Conservation (phyloP, 2,113 vertebrate genomes). For the Chroicocephalus ridibundus region DNA sequence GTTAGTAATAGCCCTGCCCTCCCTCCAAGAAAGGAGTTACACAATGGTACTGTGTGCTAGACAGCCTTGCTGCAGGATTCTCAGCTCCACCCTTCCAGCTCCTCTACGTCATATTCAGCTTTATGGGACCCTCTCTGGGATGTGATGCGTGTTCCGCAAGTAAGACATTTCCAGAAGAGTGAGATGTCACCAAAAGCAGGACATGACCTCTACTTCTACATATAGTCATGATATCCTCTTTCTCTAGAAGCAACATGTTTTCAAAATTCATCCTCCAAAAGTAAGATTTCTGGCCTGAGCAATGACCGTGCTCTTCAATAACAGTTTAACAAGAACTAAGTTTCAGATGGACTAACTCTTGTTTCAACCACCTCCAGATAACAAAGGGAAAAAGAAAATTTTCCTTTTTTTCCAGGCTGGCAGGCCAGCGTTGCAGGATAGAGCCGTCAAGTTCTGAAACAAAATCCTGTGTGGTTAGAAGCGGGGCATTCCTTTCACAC, state of each 20-base stretch:
- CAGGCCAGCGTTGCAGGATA: neutral
- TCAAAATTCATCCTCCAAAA: neutral
- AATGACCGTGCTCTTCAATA: neutral
- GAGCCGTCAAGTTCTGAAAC: neutral
- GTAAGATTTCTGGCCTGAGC: neutral
- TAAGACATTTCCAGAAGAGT: neutral
- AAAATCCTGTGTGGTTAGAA: neutral
- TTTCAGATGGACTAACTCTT: neutral
- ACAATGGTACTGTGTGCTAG: neutral
- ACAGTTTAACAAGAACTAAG: neutral
- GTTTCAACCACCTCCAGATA: neutral
- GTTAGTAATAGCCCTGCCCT: neutral
- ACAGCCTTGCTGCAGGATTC: neutral
- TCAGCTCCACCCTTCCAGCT: neutral
- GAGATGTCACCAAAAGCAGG: neutral
- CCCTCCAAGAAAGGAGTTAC: neutral
- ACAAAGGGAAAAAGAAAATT: neutral
- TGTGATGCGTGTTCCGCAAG: neutral
- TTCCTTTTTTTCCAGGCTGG: neutral
- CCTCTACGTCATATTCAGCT: accelerated
- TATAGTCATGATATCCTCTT: neutral
- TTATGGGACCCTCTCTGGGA: neutral
- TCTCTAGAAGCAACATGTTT: neutral
- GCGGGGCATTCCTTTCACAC: neutral
- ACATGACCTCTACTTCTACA: neutral